A percentile compares a stretch with the other conserved stretches of the same genome.
phyloP scores from a whole-genome alignment of 2,113 vertebrate genomes.

The Xiphophorus couchianus region DNA sequence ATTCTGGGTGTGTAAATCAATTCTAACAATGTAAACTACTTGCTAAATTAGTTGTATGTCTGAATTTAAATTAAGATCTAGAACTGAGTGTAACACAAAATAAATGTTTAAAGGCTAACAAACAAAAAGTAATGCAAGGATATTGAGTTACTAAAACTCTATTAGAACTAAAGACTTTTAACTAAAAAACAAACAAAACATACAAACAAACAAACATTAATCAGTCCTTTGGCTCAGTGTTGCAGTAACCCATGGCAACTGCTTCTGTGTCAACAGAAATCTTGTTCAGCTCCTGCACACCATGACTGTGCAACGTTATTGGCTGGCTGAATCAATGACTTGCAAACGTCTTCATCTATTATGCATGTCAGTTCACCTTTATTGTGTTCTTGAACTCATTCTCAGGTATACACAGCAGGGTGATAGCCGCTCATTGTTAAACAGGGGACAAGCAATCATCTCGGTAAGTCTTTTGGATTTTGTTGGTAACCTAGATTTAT shows the following conservation, averaged over 20 bases:
- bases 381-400: slow-evolving; percentile 68
- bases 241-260: slow-evolving; percentile 74
- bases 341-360: slow-evolving; percentile 73
- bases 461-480: slow-evolving; percentile 48
- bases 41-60: neutral
- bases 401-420: slow-evolving; percentile 64
- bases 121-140: neutral
- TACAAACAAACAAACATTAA: slow-evolving; percentile 47
- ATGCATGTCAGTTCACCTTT: slow-evolving; percentile 74
- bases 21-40: neutral
- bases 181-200: neutral
- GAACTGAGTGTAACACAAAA: neutral
- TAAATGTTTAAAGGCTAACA: neutral
- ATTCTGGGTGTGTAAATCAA: neutral
- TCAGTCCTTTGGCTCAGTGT: slow-evolving; percentile 38
- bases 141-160: neutral
- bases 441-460: slow-evolving; percentile 9
- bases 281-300: slow-evolving; percentile 59
- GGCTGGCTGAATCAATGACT: slow-evolving; percentile 71
- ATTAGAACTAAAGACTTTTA: neutral
- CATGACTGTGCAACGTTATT: slow-evolving; percentile 55
- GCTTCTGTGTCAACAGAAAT: slow-evolving; percentile 77
- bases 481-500: neutral
- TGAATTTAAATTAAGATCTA: neutral
- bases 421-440: slow-evolving; percentile 19